phyloP scores from a whole-genome alignment of 64 coral and sea anemone species.

The Stichodactyla helianthus region DNA sequence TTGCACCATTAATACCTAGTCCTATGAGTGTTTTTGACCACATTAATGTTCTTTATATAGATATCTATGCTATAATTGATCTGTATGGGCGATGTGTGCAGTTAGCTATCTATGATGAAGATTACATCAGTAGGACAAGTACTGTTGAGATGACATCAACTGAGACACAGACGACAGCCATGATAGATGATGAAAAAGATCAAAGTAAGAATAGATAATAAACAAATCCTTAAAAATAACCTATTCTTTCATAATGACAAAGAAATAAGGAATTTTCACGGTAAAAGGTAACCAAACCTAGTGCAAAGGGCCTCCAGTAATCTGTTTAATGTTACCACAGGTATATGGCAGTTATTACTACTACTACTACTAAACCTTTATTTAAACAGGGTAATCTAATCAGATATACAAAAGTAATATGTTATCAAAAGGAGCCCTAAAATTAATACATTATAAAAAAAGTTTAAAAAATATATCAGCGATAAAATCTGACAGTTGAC shows the following conservation, averaged over 20 bases:
- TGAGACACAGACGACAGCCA: not conserved
- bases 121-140: conserved; percentile 24
- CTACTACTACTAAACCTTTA: too few species aligned
- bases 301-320: too few species aligned
- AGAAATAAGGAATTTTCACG: not conserved
- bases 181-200: not conserved
- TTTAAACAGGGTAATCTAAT: too few species aligned
- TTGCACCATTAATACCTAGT: not conserved
- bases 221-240: not conserved
- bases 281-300: too few species aligned
- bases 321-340: too few species aligned
- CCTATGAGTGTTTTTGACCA: not conserved
- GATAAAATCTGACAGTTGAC: too few species aligned
- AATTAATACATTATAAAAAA: too few species aligned
- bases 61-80: conserved; percentile 87
- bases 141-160: not conserved
- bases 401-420: too few species aligned
- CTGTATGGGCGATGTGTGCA: conserved; percentile 95
- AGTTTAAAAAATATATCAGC: too few species aligned
- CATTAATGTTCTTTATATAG: conserved; percentile 31
- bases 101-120: conserved; percentile 67
- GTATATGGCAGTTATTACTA: too few species aligned
- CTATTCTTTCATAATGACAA: not conserved
- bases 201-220: not conserved
- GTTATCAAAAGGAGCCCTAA: too few species aligned